Conservation (phyloP, 2,888 invertebrate species). For the Vanessa cardui region DNA sequence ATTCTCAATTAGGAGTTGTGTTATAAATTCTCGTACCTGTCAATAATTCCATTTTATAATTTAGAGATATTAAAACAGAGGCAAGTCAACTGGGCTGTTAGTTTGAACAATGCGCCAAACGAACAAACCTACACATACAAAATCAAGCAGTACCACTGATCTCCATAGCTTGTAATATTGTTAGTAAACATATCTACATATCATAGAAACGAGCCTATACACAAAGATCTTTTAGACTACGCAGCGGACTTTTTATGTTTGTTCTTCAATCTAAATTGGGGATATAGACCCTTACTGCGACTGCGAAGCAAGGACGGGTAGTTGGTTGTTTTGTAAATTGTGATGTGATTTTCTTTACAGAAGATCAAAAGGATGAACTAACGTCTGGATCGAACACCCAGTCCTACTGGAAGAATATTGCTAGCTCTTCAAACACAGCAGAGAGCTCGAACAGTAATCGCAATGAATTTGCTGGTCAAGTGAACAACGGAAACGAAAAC, state of each 20-base stretch:
- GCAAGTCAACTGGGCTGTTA: neutral
- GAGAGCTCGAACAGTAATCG: neutral
- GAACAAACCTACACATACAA: neutral
- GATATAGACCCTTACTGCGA: too few relatives aligned
- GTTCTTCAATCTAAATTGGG: too few relatives aligned
- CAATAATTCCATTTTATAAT: neutral
- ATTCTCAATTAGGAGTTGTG: too few relatives aligned
- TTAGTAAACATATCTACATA: too few relatives aligned
- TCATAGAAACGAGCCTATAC: too few relatives aligned
- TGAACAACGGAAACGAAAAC: constrained; percentile 3
- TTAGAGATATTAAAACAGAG: neutral
- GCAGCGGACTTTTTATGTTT: too few relatives aligned
- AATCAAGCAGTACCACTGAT: too few relatives aligned
- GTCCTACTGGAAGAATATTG: neutral
- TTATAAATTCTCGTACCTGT: too few relatives aligned
- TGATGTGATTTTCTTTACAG: neutral
- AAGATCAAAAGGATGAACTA: neutral
- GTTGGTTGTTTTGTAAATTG: too few relatives aligned
- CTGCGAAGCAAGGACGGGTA: too few relatives aligned
- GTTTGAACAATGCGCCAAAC: neutral
- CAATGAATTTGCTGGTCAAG: neutral
- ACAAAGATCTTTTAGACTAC: too few relatives aligned
- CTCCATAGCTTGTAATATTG: too few relatives aligned
- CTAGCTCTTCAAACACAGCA: neutral
- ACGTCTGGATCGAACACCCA: neutral